These are phyloP conservation scores for Hippocampus guttulatus DNA, from an alignment of 2,113 vertebrate species.

Conservation along the genomic window DNA sequence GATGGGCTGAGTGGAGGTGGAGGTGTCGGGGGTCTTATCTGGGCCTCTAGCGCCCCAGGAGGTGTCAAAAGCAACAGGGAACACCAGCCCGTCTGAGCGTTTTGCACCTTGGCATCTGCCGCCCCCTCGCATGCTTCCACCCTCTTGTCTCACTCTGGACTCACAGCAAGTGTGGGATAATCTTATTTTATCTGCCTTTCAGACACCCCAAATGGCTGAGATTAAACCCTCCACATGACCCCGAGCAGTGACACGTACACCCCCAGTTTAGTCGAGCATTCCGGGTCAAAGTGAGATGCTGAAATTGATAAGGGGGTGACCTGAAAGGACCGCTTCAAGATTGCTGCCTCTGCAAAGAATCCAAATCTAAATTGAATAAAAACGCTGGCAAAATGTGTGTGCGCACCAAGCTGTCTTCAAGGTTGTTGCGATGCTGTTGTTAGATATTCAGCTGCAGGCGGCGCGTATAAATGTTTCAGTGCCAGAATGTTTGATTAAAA, in stretches of 20 bases:
- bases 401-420: conserved; percentile 13
- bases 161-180: conserved; percentile 54
- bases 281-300: conserved; percentile 66
- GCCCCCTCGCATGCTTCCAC: conserved; percentile 43
- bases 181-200: conserved; percentile 69
- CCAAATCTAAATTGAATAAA: conserved; percentile 46
- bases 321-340: conserved; percentile 22
- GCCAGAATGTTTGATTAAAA: conserved; percentile 20
- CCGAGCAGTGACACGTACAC: conserved; percentile 59
- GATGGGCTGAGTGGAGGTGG: neutral
- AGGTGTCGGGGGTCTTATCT: conserved; percentile 44
- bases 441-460: conserved; percentile 19
- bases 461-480: conserved; percentile 15
- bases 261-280: conserved; percentile 62
- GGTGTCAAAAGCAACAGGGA: conserved; percentile 68
- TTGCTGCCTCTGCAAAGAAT: conserved; percentile 1
- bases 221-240: conserved; percentile 66
- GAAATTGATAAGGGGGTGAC: conserved; percentile 58
- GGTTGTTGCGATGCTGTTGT: conserved; percentile 4
- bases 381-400: conserved; percentile 13
- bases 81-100: conserved; percentile 56
- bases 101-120: conserved; percentile 71
- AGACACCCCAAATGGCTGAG: conserved; percentile 69
- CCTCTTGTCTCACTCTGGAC: conserved; percentile 53
- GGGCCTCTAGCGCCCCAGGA: conserved; percentile 46